Evolutionary conservation across 2,113 vertebrate species (phyloP).

Genomic region (Mormoops blainvillei): DNA sequence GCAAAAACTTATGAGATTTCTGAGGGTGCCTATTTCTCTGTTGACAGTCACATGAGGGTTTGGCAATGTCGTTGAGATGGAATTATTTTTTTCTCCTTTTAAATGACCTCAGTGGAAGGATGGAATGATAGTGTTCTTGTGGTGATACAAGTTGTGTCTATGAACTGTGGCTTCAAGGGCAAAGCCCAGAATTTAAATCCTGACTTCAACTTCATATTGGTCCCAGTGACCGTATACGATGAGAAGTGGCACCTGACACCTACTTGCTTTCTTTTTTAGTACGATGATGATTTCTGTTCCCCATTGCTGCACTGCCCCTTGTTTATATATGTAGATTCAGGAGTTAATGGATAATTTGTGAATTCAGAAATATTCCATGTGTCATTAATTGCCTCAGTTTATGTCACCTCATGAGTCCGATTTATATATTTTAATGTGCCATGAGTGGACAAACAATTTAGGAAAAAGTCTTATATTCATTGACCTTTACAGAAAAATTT

Average conservation of each 20-base stretch:
- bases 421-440: slow-evolving; percentile 1
- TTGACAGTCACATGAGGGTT: background rate
- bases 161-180: background rate
- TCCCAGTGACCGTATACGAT: background rate
- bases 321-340: background rate
- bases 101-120: background rate
- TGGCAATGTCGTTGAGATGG: background rate
- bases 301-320: background rate
- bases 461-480: background rate
- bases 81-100: background rate
- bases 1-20: background rate
- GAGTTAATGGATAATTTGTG: background rate
- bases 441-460: background rate
- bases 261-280: background rate
- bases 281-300: background rate
- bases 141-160: background rate
- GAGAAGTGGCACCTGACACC: background rate
- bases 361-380: background rate
- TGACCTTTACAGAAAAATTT: background rate
- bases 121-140: background rate
- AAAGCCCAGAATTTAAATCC: background rate
- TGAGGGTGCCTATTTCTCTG: background rate
- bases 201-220: background rate
- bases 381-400: background rate
- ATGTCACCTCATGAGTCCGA: background rate